Base-by-base conservation (phyloP, 1,140 invertebrate genomes). In the Bradysia coprophila region DNA sequence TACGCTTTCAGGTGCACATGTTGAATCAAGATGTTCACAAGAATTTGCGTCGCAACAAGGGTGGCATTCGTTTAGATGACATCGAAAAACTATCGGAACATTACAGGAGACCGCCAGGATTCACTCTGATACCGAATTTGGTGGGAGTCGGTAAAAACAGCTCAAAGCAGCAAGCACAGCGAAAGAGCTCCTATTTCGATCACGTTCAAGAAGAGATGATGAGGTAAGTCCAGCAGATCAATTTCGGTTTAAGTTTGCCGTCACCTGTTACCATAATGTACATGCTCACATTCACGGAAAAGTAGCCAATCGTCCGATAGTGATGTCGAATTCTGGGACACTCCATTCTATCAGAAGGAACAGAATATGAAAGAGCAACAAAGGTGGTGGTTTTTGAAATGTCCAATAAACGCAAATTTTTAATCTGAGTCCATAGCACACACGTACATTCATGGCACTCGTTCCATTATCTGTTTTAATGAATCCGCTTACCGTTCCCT, bases 41-140 rank as follows among this genome's bases (percentile, higher is more conserved):
- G 48, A 73, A 72, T 51, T 56, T 79, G 22, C 62, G 76, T 3
- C 63, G 67, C 5, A 78, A 78, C 46, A 78, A 77, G 50, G 62
- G 68, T 2, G 67, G 71, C 2, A 58, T 78, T 11, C 56, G 62
- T 19, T 41, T 75, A 23, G 53, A 61, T 20, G 68, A 75, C 3
- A 56, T 78, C 16, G 64, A 67, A 34, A 57, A 66, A 21, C 55
- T 65, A 6, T 70, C 73, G 0, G 54, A 60, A 2, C 66, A 72
- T 46, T 78, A 77, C 49, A 51, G 64, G 0, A 58, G 69, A 33
- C 75, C 75, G 0, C 63, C 69, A 38, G 74, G 74, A 4, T 77
- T 78, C 43, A 63, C 66, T 9, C 55, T 73, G 37, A 66, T 75
- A 6, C 67, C 71, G 2, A 58, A 66, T 1, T 59, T 75, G 31